Evolutionary conservation across 2,797 vertebrate genomes (phyloP).

Genomic region (Coreius guichenoti): DNA sequence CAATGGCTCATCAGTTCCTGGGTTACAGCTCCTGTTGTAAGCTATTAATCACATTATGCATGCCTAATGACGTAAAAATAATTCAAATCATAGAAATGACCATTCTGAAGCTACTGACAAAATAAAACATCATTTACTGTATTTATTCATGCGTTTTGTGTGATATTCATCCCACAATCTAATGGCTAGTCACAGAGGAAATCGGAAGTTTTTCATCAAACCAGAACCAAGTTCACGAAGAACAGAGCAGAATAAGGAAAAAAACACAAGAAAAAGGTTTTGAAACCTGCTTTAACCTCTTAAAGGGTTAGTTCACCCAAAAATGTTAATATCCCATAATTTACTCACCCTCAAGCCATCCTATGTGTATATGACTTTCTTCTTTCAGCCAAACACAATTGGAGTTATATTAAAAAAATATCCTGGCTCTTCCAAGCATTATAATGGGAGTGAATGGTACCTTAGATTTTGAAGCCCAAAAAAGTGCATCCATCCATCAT

Average conservation of each 20-base stretch:
- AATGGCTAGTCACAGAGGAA: not conserved
- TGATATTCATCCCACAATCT: not conserved
- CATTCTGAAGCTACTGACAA: constrained; percentile 32
- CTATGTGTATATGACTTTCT: too few relatives aligned
- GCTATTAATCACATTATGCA: constrained; percentile 60
- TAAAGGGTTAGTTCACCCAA: too few relatives aligned
- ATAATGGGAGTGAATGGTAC: too few relatives aligned
- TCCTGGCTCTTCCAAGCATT: too few relatives aligned
- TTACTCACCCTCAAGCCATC: too few relatives aligned
- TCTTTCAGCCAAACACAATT: too few relatives aligned
- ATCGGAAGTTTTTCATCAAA: not conserved
- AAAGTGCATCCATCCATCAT: too few relatives aligned
- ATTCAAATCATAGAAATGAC: constrained; percentile 53
- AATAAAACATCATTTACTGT: constrained; percentile 29
- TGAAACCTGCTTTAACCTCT: not conserved
- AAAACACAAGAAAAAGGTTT: not conserved
- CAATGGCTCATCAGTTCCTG: constrained; percentile 58
- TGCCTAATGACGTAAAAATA: constrained; percentile 58
- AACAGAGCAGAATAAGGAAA: not conserved
- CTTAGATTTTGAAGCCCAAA: too few relatives aligned
- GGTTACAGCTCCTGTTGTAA: constrained; percentile 43
- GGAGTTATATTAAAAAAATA: too few relatives aligned
- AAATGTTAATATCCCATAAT: too few relatives aligned
- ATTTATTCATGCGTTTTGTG: constrained; percentile 3
- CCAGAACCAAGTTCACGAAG: not conserved